Evolutionary conservation across 1,140 invertebrate genomes (phyloP), one percentile per base, ranked within the genome.

Genomic region (Metaphire vulgaris): DNA sequence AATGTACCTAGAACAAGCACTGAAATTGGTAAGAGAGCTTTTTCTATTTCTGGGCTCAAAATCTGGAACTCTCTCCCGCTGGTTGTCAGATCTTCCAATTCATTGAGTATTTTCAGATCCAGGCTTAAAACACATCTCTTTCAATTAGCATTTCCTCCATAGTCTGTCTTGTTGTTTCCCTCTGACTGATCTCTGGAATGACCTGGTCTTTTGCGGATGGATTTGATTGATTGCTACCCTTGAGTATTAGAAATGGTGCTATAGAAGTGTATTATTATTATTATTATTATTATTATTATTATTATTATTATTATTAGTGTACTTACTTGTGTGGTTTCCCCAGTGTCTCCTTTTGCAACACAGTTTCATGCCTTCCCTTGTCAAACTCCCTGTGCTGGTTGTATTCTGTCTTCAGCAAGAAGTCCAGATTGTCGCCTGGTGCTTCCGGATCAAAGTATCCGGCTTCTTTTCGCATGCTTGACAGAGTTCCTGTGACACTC

Each of bases 391-490:
- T 80, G 78, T 86, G 84, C n/a, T 87, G 86, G 76, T 86, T 77
- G 77, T 87, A 87, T 72, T 82, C 74, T 26, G 85, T 80, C 77
- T 86, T 87, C 1, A 87, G 76, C 41, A 85, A 75, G 81, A 87
- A 86, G 76, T 87, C 86, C 26, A 87, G 77, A 70, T 80, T 83
- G 79, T 87, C 85, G 28, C 79, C 80, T 64, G 86, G 86, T 21
- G 84, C 85, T 71, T 81, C 74, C 14, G 85, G 83, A 71, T 86
- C 86, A 76, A 78, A 79, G 75, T 85, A 81, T 65, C 81, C 83
- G 14, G 83, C 80, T 75, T 86, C 83, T 69, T 81, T 78, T 21
- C 85, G 76, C 1, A 81, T 80, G 30, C 82, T 84, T 26, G 81
- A 81, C 31, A 86, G 78, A 30, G 86, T 87, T 33, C 79, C 79